Percentiles rank a stretch among this genome's conserved stretches.
These are phyloP conservation scores for Pluvialis apricaria DNA, from an alignment of 2,113 vertebrate genomes.

Conservation along the genomic window DNA sequence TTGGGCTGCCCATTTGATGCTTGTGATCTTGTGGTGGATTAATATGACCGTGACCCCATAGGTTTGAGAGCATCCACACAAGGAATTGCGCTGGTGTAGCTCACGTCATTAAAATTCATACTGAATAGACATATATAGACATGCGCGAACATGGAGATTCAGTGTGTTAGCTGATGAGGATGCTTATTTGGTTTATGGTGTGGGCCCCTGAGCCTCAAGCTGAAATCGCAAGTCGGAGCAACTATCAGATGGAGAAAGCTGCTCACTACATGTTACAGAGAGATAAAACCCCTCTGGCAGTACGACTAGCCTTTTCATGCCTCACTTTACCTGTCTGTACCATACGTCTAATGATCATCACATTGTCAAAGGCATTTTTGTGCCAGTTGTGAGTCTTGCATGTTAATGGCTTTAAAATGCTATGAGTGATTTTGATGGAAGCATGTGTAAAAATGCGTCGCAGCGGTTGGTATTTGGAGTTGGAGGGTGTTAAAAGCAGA, in stretches of 20 bases:
- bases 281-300: constrained; percentile 9
- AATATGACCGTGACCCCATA: not conserved
- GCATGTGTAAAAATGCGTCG: not conserved
- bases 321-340: constrained; percentile 44
- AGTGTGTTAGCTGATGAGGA: not conserved
- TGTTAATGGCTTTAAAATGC: constrained; percentile 28
- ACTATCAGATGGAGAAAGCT: not conserved
- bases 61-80: not conserved
- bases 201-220: not conserved
- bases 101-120: not conserved
- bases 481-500: not conserved
- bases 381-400: not conserved
- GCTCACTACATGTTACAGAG: not conserved
- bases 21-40: not conserved
- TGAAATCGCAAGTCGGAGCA: not conserved
- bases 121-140: not conserved
- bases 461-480: not conserved
- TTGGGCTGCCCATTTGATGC: not conserved
- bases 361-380: not conserved
- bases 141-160: fast-evolving
- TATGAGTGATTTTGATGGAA: not conserved
- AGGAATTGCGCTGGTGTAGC: not conserved
- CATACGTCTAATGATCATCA: constrained; percentile 43
- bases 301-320: constrained; percentile 38
- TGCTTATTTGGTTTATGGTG: not conserved